Conservation (phyloP, 2,113 vertebrate genomes). For the Glaucomys volans region DNA sequence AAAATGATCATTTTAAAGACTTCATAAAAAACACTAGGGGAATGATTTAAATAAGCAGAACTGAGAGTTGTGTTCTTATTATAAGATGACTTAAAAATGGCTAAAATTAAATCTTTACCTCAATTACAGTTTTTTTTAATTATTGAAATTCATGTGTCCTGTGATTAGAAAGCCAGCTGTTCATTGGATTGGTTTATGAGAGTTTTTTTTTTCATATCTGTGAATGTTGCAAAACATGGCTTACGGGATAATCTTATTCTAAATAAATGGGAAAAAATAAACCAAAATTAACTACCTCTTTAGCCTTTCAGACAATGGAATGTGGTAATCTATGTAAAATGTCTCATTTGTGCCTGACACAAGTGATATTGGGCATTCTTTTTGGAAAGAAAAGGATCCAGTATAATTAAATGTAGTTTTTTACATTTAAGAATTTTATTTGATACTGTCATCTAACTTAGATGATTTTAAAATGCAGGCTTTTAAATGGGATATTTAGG, state of each 20-base stretch:
- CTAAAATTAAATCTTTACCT: slow-evolving; percentile 35
- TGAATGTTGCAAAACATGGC: slow-evolving; percentile 17
- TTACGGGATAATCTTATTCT: slow-evolving; percentile 35
- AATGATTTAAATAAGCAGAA: slow-evolving; percentile 5
- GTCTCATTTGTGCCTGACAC: background rate
- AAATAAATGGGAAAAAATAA: slow-evolving; percentile 21
- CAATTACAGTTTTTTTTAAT: slow-evolving; percentile 21
- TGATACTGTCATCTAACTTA: background rate
- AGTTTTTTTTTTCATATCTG: slow-evolving; percentile 45
- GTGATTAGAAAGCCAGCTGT: background rate
- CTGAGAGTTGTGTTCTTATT: background rate
- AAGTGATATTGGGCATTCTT: background rate
- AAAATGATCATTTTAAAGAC: background rate
- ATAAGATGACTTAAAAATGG: background rate
- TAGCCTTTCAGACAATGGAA: slow-evolving; percentile 5
- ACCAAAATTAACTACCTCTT: background rate
- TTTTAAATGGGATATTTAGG: background rate
- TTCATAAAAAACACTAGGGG: background rate
- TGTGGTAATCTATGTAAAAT: background rate
- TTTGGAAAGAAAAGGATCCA: slow-evolving; percentile 25
- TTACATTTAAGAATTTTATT: slow-evolving; percentile 21
- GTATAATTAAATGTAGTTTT: background rate
- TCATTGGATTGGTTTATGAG: slow-evolving; percentile 34
- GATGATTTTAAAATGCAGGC: background rate
- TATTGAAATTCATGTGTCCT: background rate